These are phyloP conservation scores for Harmothoe impar DNA, from an alignment of 2,888 invertebrate species.

Conservation along the genomic window DNA sequence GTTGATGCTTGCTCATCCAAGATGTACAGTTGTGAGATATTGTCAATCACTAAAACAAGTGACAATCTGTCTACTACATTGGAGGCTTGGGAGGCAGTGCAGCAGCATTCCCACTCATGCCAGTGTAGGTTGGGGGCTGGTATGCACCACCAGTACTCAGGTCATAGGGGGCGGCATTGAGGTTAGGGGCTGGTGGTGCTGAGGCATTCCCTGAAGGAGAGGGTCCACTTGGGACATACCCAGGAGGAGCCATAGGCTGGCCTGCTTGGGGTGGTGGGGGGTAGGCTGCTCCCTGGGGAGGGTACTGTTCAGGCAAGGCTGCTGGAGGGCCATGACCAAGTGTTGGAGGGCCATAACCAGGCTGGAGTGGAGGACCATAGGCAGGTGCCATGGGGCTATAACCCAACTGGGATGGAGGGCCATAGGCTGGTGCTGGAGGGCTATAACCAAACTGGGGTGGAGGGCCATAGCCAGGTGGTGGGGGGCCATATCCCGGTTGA, in stretches of 20 bases:
- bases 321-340: not conserved
- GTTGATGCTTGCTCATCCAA: too few species aligned
- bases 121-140: not conserved
- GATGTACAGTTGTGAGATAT: too few species aligned
- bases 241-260: too few species aligned
- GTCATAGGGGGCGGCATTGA: not conserved
- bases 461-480: not conserved
- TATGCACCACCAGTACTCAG: not conserved
- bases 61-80: not conserved
- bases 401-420: not conserved
- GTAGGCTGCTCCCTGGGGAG: conserved; percentile 20
- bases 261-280: not conserved
- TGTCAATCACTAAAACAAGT: too few species aligned
- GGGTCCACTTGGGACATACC: not conserved
- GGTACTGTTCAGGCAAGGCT: not conserved
- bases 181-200: not conserved
- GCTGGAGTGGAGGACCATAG: not conserved
- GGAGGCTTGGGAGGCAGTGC: not conserved
- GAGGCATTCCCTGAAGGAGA: not conserved
- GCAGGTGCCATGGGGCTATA: not conserved
- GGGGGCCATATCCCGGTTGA: not conserved
- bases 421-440: too few species aligned
- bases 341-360: not conserved
- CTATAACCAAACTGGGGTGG: not conserved
- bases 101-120: not conserved